Evolutionary conservation across 2,113 vertebrate species (phyloP).

Genomic region (Ahaetulla prasina): DNA sequence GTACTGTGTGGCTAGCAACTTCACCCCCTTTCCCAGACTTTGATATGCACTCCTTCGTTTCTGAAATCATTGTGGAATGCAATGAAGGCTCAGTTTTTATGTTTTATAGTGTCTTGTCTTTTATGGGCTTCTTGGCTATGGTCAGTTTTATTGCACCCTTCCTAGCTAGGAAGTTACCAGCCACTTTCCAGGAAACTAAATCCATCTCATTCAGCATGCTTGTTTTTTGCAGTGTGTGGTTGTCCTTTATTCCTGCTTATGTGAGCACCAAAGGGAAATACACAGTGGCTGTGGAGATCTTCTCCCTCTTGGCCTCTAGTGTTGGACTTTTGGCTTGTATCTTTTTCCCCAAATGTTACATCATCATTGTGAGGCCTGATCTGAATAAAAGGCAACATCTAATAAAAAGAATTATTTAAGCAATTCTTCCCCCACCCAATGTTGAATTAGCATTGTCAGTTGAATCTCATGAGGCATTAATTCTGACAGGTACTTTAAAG

Average conservation of each 20-base stretch:
- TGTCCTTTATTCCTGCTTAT: background rate
- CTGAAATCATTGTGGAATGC: background rate
- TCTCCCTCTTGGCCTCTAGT: background rate
- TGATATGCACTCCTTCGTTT: background rate
- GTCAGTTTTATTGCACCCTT: background rate
- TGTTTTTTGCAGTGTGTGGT: background rate
- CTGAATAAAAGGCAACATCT: background rate
- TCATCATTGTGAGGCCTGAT: background rate
- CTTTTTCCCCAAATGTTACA: background rate
- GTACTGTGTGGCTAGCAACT: background rate
- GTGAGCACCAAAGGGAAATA: background rate
- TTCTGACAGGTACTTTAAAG: too few species aligned
- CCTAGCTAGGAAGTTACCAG: background rate
- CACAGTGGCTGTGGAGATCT: background rate
- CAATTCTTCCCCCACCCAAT: background rate
- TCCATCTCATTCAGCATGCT: background rate
- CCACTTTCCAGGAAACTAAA: background rate
- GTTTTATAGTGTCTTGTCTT: background rate
- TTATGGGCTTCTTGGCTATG: background rate
- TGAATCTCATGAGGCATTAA: too few species aligned
- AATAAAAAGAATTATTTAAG: background rate
- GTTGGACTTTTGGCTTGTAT: background rate
- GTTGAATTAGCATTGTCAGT: too few species aligned
- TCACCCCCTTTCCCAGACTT: background rate
- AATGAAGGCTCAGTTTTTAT: background rate